Evolutionary conservation across 2,888 invertebrate genomes (phyloP), one percentile per base, ranked within the genome.

Genomic region (Cerceris rybyensis): DNA sequence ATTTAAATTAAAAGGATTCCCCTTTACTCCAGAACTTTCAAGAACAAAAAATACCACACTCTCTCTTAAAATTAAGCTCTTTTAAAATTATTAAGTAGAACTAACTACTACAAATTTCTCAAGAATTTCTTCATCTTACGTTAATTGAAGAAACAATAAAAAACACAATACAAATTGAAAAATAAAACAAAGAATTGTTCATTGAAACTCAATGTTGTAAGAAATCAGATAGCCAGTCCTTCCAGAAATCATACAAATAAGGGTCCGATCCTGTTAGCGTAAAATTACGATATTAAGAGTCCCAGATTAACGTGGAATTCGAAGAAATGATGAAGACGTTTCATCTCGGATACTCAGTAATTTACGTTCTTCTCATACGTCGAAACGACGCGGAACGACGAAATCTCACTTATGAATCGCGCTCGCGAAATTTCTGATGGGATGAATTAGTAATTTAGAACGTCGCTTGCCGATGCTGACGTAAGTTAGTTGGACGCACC

Each of bases 241-340:
- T 28, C 28, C 28, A 28, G 28, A 28, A 28, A 28, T 28, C 42
- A 41, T 9, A n/a, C 14, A 13, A 59, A 57, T 13, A 13, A n/a
- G 42, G 13, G 61, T 46, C 49, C 28, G 28, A 28, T 28, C 28
- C 28, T 28, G 54, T 4, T 16, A 54, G 2, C n/a, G 54, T 2
- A 42, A 60, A 41, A 41, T 69, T 60, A 16, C n/a, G 68, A 14
- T 16, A 59, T 61, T 61, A 28, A 46, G 42, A 55, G 57, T n/a
- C 60, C 11, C 61, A 54, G 9, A 9, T 63, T 70, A 78, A 78
- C 41, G 49, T 46, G 39, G 55, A 39, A 42, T 75, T 78, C 78
- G 68, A 43, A 43, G 75, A 75, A 78, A 58, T 64, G 75, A 80
- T 69, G 46, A 82, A 70, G 54, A 77, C 55, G 69, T 14, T 58